phyloP scores from a whole-genome alignment of 2,113 vertebrate genomes.

The Anoplopoma fimbria region DNA sequence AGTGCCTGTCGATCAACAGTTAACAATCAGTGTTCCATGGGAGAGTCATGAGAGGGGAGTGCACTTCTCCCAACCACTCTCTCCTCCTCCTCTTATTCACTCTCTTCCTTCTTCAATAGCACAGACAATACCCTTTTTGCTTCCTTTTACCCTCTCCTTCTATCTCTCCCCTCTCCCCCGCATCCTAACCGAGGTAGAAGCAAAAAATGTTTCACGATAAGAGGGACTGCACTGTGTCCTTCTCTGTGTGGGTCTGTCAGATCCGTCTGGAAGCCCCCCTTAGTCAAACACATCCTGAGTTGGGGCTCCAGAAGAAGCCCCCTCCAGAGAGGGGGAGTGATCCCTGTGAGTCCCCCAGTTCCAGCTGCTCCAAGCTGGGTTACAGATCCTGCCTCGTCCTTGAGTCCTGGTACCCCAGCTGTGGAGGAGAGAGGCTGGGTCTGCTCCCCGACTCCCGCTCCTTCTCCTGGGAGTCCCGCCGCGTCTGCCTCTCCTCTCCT shows the following conservation, averaged over 20 bases:
- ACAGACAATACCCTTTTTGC: slow-evolving; percentile 62
- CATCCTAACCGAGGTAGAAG: slow-evolving; percentile 71
- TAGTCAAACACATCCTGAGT: slow-evolving; percentile 77
- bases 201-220: slow-evolving; percentile 48
- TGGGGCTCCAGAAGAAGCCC: slow-evolving; percentile 61
- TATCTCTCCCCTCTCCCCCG: slow-evolving; percentile 57
- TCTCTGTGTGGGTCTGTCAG: slow-evolving; percentile 57
- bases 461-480: slow-evolving; percentile 77
- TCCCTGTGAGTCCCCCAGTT: slow-evolving; percentile 38
- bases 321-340: slow-evolving; percentile 55
- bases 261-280: slow-evolving; percentile 67
- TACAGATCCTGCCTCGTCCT: slow-evolving; percentile 67
- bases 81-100: slow-evolving; percentile 56
- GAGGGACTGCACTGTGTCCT: slow-evolving; percentile 54
- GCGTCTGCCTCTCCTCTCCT: slow-evolving; percentile 75
- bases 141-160: slow-evolving; percentile 58
- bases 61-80: slow-evolving; percentile 60
- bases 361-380: slow-evolving; percentile 72
- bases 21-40: slow-evolving; percentile 70
- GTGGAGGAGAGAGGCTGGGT: slow-evolving; percentile 75
- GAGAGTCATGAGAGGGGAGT: slow-evolving; percentile 69
- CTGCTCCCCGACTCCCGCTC: slow-evolving; percentile 73
- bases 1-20: slow-evolving; percentile 60
- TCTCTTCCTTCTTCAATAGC: slow-evolving; percentile 60
- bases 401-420: slow-evolving; percentile 68